Evolutionary conservation across 2,888 invertebrate genomes (phyloP), one percentile per base, ranked within the genome.

Genomic region (Harpalus rufipes): DNA sequence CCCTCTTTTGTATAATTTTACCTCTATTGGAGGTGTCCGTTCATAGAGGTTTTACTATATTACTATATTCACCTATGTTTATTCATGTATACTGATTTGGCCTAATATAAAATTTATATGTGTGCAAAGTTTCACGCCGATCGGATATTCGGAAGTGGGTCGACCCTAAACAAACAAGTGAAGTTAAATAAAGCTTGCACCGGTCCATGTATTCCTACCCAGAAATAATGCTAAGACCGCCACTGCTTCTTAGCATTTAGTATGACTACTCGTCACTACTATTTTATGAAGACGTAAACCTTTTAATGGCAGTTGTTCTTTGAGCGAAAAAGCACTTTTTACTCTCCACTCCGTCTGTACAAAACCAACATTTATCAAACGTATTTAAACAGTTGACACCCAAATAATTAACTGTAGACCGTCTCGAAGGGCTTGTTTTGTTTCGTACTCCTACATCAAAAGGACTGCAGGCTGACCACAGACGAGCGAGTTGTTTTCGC

Each of bases 351-450:
- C 58, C 14, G 78, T 78, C 56, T 78, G 10, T 76, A 56, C 51
- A 74, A 74, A 74, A 74, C 58, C 25, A 78, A 58, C 78, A 58
- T 78, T 78, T 78, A 78, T 78, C 58, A 78, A 58, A 58, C 58
- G 78, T 78, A 78, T 78, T 78, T 78, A 78, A 78, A 78, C 58
- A 78, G 78, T 78, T 78, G 78, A 78, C 78, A 78, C 78, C 58
- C 25, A 56, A 78, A 78, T 78, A 78, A 78, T 78, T 56, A 78
- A 58, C 25, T 78, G 58, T 25, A 78, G 78, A 78, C 76, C 14
- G 78, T 51, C 21, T 41, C 16, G 32, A 51, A 32, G 78, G 56
- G 78, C 41, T 78, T 78, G 78, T 58, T 58, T 78, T 78, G 78
- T 78, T 78, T 58, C 21, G 32, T 78, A 78, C 58, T 58, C 21